Percentiles rank a stretch among this genome's conserved stretches.
Evolutionary conservation across 2,113 vertebrate genomes (phyloP).

Genomic region (Odocoileus hemionus): DNA sequence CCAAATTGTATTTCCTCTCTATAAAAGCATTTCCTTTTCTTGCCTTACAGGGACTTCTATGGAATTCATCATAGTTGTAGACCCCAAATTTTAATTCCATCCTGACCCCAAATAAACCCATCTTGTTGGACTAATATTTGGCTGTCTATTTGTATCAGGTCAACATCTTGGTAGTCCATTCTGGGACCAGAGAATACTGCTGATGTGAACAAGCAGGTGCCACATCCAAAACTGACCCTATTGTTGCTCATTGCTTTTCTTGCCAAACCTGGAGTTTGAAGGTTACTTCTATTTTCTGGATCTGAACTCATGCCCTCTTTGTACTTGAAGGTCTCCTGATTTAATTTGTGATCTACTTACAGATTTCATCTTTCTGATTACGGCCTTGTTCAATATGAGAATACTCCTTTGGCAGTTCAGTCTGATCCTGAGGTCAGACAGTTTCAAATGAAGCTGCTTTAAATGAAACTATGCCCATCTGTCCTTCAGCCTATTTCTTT

Average conservation of each 20-base stretch:
- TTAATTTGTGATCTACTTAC: background rate
- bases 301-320: background rate
- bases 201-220: background rate
- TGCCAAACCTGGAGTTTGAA: background rate
- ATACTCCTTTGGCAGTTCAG: background rate
- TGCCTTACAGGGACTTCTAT: background rate
- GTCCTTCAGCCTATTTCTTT: background rate
- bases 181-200: background rate
- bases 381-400: background rate
- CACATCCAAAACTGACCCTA: background rate
- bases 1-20: background rate
- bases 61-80: background rate
- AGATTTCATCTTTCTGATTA: background rate
- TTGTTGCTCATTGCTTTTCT: background rate
- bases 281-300: background rate
- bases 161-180: background rate
- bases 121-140: background rate
- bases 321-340: background rate
- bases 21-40: background rate
- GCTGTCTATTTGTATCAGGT: background rate
- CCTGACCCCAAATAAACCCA: background rate
- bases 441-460: background rate
- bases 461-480: background rate
- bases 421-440: background rate
- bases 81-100: background rate